These are phyloP conservation scores for Pimpla rufipes DNA, from an alignment of 2,888 invertebrate genomes.

Conservation along the genomic window DNA sequence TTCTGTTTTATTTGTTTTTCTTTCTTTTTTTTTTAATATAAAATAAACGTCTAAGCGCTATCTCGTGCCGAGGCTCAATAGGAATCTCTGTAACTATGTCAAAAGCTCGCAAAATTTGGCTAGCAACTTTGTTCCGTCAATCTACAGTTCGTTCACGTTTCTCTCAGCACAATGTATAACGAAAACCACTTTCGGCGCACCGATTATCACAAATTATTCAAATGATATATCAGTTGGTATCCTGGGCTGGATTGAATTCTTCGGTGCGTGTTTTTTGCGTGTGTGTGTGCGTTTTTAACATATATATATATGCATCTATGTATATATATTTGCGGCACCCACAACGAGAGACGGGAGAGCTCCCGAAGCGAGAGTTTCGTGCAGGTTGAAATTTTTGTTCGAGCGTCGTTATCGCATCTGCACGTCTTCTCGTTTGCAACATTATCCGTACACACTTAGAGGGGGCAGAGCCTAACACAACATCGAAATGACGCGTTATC, in stretches of 20 bases:
- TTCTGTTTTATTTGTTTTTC: constrained; percentile 35
- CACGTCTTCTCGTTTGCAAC: constrained; percentile 53
- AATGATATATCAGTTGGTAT: constrained; percentile 31
- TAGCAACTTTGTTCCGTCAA: constrained; percentile 79
- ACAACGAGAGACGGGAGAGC: constrained; percentile 14
- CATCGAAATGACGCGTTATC: constrained; percentile 49
- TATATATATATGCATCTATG: constrained; percentile 58
- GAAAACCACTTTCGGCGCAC: constrained; percentile 44
- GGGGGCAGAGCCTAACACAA: constrained; percentile 28
- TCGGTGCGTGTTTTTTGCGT: constrained; percentile 64
- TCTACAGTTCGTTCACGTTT: constrained; percentile 11
- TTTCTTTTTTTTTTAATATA: constrained; percentile 38
- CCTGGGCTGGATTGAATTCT: constrained; percentile 48
- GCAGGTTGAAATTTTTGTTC: constrained; percentile 30
- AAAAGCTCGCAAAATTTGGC: constrained; percentile 83
- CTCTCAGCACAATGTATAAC: constrained; percentile 24
- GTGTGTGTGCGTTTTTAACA: constrained; percentile 69
- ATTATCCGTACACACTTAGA: constrained; percentile 38
- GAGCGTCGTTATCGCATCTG: constrained; percentile 46
- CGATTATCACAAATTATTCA: constrained; percentile 47
- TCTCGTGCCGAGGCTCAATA: constrained; percentile 80
- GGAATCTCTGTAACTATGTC: constrained; percentile 84
- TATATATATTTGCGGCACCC: constrained; percentile 61
- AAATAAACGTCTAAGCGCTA: constrained; percentile 70
- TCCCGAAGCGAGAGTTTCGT: constrained; percentile 47